Percentiles rank a stretch among this genome's conserved stretches.
phyloP scores from a whole-genome alignment of 2,797 vertebrate genomes.

The Enteromius argenteus region DNA sequence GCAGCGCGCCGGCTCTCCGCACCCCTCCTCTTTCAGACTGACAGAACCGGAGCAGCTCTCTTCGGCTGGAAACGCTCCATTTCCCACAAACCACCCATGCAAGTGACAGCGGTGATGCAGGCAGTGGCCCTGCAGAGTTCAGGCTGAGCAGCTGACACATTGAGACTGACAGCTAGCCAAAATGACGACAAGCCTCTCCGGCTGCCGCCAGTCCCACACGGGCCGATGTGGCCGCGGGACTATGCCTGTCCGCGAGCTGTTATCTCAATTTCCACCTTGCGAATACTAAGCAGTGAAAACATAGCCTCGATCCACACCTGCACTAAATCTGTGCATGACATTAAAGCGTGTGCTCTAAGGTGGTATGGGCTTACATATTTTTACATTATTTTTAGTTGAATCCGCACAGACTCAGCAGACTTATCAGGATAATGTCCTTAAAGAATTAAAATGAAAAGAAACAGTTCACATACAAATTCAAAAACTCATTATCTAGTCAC shows the following conservation, averaged over 20 bases:
- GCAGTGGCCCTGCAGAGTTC: conserved; percentile 34
- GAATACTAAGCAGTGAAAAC: neutral
- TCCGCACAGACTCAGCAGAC: neutral
- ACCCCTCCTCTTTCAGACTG: conserved; percentile 43
- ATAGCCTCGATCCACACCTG: conserved; percentile 9
- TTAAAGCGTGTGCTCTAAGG: neutral
- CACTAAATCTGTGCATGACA: neutral
- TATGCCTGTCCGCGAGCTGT: neutral
- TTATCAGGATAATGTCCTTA: neutral
- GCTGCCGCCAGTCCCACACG: conserved; percentile 1
- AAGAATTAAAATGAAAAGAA: neutral
- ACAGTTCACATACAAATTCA: neutral
- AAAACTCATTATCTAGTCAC: neutral
- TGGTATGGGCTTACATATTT: neutral
- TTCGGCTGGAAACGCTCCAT: conserved; percentile 52
- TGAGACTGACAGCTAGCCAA: conserved; percentile 41
- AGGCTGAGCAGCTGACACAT: conserved; percentile 42
- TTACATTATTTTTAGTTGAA: neutral
- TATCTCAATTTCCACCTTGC: conserved; percentile 17
- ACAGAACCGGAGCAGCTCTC: conserved; percentile 65
- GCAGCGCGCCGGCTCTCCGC: conserved; percentile 31
- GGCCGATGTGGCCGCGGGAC: neutral
- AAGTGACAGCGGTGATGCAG: conserved; percentile 53
- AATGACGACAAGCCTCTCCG: conserved; percentile 23
- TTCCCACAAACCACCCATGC: conserved; percentile 41